phyloP scores from a whole-genome alignment of 2,797 vertebrate genomes.

The Schizopygopsis malacanthus region DNA sequence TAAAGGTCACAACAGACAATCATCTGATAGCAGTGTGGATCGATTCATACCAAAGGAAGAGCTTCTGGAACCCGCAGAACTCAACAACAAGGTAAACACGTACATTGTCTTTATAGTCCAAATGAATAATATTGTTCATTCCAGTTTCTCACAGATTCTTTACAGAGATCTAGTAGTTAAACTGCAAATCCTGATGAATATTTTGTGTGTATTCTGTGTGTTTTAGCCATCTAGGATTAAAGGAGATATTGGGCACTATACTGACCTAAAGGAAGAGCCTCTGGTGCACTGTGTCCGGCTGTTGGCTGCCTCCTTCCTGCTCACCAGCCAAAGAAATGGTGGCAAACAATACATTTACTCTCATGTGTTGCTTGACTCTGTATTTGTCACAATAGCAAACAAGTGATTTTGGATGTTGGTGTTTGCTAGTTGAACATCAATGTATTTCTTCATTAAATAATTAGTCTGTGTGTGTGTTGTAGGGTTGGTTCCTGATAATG shows the following conservation, averaged over 20 bases:
- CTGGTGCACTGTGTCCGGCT: slow-evolving; percentile 94
- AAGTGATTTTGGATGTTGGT: slow-evolving; percentile 46
- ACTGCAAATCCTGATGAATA: neutral
- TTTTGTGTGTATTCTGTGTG: slow-evolving; percentile 5
- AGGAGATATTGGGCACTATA: slow-evolving; percentile 91
- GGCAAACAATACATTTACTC: slow-evolving; percentile 35
- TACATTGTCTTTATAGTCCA: neutral
- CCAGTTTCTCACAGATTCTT: neutral
- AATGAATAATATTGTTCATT: neutral
- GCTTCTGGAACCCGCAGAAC: slow-evolving; percentile 80
- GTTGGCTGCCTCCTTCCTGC: slow-evolving; percentile 91
- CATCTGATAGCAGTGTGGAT: slow-evolving; percentile 91
- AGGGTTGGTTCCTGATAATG: slow-evolving; percentile 93
- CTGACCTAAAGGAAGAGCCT: slow-evolving; percentile 84
- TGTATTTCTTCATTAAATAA: neutral
- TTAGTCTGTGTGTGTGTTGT: neutral
- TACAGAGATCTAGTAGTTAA: neutral
- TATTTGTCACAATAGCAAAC: neutral
- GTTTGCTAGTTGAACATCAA: neutral
- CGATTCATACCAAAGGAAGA: slow-evolving; percentile 87
- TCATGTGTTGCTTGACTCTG: neutral
- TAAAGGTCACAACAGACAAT: slow-evolving; percentile 88
- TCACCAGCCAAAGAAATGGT: slow-evolving; percentile 92
- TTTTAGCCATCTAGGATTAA: slow-evolving; percentile 88
- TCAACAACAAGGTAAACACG: slow-evolving; percentile 86